phyloP scores from a whole-genome alignment of 2,113 vertebrate species.

The Mirounga angustirostris region DNA sequence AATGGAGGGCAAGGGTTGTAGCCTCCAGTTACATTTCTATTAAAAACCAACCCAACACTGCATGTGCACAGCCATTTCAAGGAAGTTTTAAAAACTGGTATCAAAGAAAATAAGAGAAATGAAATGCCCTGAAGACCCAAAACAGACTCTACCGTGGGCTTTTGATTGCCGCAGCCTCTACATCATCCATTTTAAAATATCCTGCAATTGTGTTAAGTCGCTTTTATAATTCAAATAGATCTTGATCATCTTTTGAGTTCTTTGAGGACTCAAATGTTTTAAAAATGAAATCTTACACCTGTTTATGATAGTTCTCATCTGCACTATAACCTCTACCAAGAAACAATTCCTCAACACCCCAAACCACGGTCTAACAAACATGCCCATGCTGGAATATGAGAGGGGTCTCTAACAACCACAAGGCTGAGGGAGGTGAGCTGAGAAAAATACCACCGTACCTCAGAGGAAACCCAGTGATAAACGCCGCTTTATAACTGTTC shows the following conservation, averaged over 20 bases:
- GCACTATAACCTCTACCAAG: not conserved
- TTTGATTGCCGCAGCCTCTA: not conserved
- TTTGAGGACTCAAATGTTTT: not conserved
- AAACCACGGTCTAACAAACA: not conserved
- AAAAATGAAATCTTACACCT: not conserved
- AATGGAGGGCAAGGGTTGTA: not conserved
- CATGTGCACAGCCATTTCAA: not conserved
- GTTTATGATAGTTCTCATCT: not conserved
- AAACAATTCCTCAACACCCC: not conserved
- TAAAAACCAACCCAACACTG: not conserved
- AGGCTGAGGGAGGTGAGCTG: not conserved
- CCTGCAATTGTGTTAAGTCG: not conserved
- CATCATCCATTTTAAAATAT: not conserved
- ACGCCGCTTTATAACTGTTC: not conserved
- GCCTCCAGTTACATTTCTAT: not conserved
- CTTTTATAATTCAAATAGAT: not conserved
- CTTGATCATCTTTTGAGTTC: not conserved
- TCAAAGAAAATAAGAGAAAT: slow-evolving; percentile 17
- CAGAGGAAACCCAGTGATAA: not conserved
- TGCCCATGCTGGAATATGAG: rapidly evolving
- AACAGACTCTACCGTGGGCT: not conserved
- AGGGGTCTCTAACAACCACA: not conserved
- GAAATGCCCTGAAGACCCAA: not conserved
- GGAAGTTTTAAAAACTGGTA: not conserved
- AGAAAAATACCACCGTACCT: not conserved